Evolutionary conservation across 1,140 invertebrate species (phyloP).

Genomic region (Cryptotermes secundus): DNA sequence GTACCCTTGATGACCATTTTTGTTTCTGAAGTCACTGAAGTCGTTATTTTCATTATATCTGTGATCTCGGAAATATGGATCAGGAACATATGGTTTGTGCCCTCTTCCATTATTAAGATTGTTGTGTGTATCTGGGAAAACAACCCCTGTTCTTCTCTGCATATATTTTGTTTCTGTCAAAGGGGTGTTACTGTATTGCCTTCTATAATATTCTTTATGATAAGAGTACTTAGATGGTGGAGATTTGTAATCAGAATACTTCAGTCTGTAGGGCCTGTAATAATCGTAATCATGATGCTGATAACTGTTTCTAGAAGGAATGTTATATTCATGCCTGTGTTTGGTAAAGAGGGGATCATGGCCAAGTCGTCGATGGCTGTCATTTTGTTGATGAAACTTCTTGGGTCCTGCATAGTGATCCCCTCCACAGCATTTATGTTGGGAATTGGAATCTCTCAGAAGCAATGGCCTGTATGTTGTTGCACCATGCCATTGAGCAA

Average conservation of each 20-base stretch:
- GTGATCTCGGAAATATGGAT: neutral
- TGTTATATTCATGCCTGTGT: neutral
- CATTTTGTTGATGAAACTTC: no score
- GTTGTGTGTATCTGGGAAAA: neutral
- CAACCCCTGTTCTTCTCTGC: neutral
- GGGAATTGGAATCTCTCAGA: neutral
- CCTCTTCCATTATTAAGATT: neutral
- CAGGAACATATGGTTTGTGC: neutral
- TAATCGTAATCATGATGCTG: neutral
- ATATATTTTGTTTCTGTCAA: neutral
- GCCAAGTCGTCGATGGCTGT: no score
- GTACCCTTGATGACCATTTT: neutral
- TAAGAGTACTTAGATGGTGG: neutral
- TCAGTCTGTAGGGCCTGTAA: neutral
- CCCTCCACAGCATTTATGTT: neutral
- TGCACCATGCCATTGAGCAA: neutral
- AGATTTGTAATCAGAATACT: neutral
- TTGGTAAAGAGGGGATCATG: neutral
- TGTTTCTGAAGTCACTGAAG: neutral
- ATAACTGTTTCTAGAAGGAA: neutral
- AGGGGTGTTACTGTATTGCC: neutral
- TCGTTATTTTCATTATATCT: neutral
- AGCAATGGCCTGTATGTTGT: neutral
- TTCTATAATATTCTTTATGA: neutral
- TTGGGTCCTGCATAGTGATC: neutral